These are phyloP conservation scores for Lissonota sp. DNA, from an alignment of 2,888 invertebrate genomes.

Conservation along the genomic window DNA sequence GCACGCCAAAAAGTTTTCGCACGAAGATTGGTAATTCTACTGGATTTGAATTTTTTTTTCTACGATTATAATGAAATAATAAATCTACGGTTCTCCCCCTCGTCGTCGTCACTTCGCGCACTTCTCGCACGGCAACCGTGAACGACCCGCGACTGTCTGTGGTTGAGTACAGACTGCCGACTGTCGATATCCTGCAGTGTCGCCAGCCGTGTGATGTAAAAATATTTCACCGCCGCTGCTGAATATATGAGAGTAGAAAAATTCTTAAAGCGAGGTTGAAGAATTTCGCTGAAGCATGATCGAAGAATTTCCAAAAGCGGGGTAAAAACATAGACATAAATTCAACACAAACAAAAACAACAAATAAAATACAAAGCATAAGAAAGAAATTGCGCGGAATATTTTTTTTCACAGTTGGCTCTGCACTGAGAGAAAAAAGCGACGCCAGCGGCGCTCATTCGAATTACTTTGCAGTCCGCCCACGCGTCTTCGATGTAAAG, in stretches of 20 bases:
- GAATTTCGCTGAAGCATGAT: too few species aligned
- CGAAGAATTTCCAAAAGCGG: too few species aligned
- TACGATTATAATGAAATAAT: too few species aligned
- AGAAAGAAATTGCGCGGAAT: background rate
- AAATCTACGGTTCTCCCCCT: too few species aligned
- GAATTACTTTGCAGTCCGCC: background rate
- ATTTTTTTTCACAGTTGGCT: constrained; percentile 15
- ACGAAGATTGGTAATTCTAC: too few species aligned
- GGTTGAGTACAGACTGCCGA: constrained; percentile 70
- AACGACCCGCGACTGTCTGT: constrained; percentile 58
- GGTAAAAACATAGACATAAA: too few species aligned
- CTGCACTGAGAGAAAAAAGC: constrained; percentile 17
- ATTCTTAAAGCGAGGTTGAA: too few species aligned
- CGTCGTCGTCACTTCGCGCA: constrained; percentile 74
- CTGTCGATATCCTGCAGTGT: constrained; percentile 56
- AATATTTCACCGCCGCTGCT: background rate
- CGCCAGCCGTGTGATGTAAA: constrained; percentile 47
- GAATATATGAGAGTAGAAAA: too few species aligned
- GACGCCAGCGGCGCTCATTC: constrained; percentile 35
- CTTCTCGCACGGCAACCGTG: constrained; percentile 79
- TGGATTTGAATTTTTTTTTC: too few species aligned
- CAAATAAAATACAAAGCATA: too few species aligned
- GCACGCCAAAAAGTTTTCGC: too few species aligned
- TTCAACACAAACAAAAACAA: too few species aligned
- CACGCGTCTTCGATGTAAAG: background rate